phyloP scores from a whole-genome alignment of 2,113 vertebrate genomes.

The Peromyscus californicus region DNA sequence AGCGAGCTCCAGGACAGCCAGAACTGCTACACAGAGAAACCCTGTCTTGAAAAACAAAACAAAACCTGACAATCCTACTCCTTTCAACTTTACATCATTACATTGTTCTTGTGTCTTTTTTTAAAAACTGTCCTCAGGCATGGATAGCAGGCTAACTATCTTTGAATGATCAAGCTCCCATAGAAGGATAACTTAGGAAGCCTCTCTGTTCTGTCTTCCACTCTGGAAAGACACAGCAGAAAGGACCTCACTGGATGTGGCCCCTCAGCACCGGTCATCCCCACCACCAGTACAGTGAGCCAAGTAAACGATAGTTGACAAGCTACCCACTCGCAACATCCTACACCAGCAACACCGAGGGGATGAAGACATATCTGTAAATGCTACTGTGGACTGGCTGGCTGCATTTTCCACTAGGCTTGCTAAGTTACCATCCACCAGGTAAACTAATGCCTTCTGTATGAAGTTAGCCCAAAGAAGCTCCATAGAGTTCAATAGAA shows the following conservation, averaged over 20 bases:
- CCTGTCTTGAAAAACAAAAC: no score
- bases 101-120: neutral
- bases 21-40: no score
- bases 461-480: neutral
- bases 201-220: neutral
- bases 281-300: neutral
- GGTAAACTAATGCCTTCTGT: neutral
- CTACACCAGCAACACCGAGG: neutral
- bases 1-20: no score
- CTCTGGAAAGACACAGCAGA: neutral
- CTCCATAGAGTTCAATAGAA: neutral
- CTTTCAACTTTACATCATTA: accelerated
- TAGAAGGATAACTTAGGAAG: no score
- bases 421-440: neutral
- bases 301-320: neutral
- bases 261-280: neutral
- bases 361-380: neutral
- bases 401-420: no score
- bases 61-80: neutral
- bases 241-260: neutral
- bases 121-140: neutral
- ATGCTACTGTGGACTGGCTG: accelerated
- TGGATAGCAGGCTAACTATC: neutral
- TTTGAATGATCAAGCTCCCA: neutral
- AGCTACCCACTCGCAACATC: neutral